Base-by-base conservation (phyloP, 2,113 vertebrate genomes). In the Hymenochirus boettgeri region DNA sequence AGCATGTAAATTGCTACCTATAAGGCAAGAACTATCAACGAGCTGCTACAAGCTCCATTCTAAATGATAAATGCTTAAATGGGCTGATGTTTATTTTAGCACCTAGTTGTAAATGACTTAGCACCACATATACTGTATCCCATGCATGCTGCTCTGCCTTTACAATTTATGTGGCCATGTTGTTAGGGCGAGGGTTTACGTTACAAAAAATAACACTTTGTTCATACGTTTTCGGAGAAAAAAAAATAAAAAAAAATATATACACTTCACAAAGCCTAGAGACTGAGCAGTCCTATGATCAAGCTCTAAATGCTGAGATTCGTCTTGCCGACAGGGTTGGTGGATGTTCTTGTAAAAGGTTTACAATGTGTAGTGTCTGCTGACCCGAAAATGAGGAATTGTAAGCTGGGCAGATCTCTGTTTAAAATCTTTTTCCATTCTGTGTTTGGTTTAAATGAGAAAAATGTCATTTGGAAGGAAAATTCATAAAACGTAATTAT, bases 401-500 rank as follows among this genome's bases (percentile, higher is more conserved):
- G 22, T 42, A 31, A 31, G 29, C 29, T 31, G 29, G 5, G 10
- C 29, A 31, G 10, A 6, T 5, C 5, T 18, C 15, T 65, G 23
- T 11, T 39, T 6, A 45, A 9, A 47, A 48, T 17, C 45, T 29
- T 23, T 58, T 25, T 60, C 65, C 47, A 67, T 67, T 39, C 57
- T 59, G 19, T 13, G 21, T 60, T 67, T 51, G 45, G 56, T 59
- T 52, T 67, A 59, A 4, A 13, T 11, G 15, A 35, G 18, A 33
- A 50, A 57, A 46, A 25, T 13, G 29, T 67, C 56, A 67, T 59
- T 53, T 67, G 56, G 78, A 71, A 53, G 27, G 53, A 76, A 74
- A 77, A 22, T 10, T 26, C 51, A 31, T 25, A 10, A 26, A 25
- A 11, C 19, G 22, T 27, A 37, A 29, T 27, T 31, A 45, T 33